phyloP scores from a whole-genome alignment of 1,140 invertebrate species.

The Drosophila melanogaster region Release_6_plus_ISO1_MT NT_033777.3:15776001-15776500 shows the following conservation, averaged over 20 bases:
- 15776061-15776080: conserved; percentile 98
- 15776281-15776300: conserved; percentile 99
- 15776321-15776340: conserved; percentile 96
- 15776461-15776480: conserved; percentile 93
- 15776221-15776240: conserved; percentile 97
- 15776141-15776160: conserved; percentile 93
- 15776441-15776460: conserved; percentile 95
- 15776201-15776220: conserved; percentile 93
- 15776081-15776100: conserved; percentile 91
- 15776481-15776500: conserved; percentile 96
- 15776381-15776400: conserved; percentile 96
- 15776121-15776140: conserved; percentile 88
- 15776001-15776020: conserved; percentile 88
- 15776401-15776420: conserved; percentile 96
- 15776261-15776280: conserved; percentile 97
- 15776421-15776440: conserved; percentile 97
- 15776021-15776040: conserved; percentile 53
- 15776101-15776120: conserved; percentile 87
- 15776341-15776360: conserved; percentile 98
- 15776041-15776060: conserved; percentile 88
- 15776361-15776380: conserved; percentile 99
- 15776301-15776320: conserved; percentile 97
- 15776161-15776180: conserved; percentile 96
- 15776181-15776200: conserved; percentile 93
- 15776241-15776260: conserved; percentile 98